These are phyloP conservation scores for Otus scops DNA, from an alignment of 2,797 vertebrate genomes.

Conservation along the genomic window DNA sequence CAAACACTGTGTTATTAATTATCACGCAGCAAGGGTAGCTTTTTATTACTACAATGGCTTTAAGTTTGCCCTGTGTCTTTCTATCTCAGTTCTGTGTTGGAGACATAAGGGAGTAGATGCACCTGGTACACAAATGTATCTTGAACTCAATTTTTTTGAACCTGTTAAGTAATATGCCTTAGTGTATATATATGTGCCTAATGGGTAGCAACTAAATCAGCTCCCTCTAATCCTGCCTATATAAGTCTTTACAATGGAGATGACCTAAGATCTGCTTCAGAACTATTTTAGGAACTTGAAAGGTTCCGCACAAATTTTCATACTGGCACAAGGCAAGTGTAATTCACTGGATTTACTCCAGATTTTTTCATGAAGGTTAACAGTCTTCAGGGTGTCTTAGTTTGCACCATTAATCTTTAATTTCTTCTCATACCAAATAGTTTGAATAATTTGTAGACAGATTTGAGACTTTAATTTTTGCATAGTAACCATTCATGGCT, in stretches of 20 bases:
- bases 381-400: background rate
- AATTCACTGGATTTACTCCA: background rate
- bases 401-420: fast-evolving
- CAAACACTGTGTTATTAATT: slow-evolving; percentile 12
- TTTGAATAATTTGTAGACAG: background rate
- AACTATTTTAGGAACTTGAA: background rate
- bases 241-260: fast-evolving
- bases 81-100: background rate
- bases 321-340: background rate
- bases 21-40: background rate
- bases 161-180: background rate
- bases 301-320: background rate
- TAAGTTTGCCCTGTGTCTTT: background rate
- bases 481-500: fast-evolving
- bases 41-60: background rate
- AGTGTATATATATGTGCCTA: too few relatives aligned
- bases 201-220: fast-evolving
- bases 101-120: background rate
- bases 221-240: background rate
- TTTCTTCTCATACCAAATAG: background rate
- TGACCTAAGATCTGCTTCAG: background rate
- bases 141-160: background rate
- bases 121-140: background rate
- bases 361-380: background rate
- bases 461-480: background rate